Evolutionary conservation across 2,797 vertebrate genomes (phyloP).

Genomic region (Champsocephalus esox): DNA sequence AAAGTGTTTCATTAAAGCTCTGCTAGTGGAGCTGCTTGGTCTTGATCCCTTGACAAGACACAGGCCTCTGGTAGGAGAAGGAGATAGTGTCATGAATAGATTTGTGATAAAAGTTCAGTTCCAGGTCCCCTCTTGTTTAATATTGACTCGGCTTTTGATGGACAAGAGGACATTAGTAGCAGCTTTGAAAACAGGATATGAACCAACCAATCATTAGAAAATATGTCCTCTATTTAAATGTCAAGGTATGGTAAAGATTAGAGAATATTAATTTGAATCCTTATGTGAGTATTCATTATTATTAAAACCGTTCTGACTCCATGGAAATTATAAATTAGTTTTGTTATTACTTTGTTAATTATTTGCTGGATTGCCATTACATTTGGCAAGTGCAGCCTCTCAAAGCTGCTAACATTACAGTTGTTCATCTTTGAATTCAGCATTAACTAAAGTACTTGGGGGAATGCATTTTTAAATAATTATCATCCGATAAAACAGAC

Average conservation of each 20-base stretch:
- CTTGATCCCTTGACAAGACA: constrained; percentile 60
- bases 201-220: not conserved
- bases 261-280: too few relatives aligned
- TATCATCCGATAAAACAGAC: too few relatives aligned
- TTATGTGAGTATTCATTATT: too few relatives aligned
- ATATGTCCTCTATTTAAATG: not conserved
- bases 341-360: not conserved
- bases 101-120: constrained; percentile 38
- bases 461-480: too few relatives aligned
- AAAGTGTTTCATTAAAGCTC: constrained; percentile 71
- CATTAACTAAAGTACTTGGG: not conserved
- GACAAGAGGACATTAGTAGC: not conserved
- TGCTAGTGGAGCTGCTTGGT: constrained; percentile 60
- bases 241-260: not conserved
- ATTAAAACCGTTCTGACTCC: too few relatives aligned
- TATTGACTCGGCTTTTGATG: constrained; percentile 12
- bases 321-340: too few relatives aligned
- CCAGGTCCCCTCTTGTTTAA: constrained; percentile 28
- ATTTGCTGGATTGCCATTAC: not conserved
- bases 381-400: not conserved
- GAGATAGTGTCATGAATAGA: constrained; percentile 30
- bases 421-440: not conserved
- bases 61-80: constrained; percentile 43
- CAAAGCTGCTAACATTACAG: not conserved
- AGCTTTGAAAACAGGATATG: constrained; percentile 5